phyloP scores from a whole-genome alignment of 2,797 vertebrate genomes.

The Anomalospiza imberbis region DNA sequence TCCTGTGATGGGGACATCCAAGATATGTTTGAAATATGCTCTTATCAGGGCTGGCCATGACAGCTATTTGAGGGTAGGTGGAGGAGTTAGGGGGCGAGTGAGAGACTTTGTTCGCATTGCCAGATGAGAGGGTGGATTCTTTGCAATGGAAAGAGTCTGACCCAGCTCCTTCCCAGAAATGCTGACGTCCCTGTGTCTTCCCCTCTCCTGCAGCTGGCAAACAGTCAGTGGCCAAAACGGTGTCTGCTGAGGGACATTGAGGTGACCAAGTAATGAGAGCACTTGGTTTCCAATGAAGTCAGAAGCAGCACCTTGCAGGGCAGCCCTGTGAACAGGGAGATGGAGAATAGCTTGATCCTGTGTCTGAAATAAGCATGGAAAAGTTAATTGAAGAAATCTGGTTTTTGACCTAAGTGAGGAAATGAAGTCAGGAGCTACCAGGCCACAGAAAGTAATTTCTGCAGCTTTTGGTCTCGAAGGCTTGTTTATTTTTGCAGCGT shows the following conservation, averaged over 20 bases:
- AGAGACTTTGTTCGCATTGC: background rate
- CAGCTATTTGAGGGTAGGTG: background rate
- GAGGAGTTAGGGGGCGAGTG: background rate
- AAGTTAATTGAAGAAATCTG: slow-evolving; percentile 40
- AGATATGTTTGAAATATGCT: background rate
- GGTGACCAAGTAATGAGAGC: background rate
- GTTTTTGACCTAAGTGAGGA: slow-evolving; percentile 62
- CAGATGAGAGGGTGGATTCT: slow-evolving; percentile 16
- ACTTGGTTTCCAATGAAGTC: background rate
- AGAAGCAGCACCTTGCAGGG: slow-evolving; percentile 11
- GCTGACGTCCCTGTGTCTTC: background rate
- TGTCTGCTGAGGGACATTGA: background rate
- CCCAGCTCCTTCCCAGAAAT: slow-evolving; percentile 12
- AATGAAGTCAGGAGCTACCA: slow-evolving; percentile 57
- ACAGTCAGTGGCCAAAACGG: background rate
- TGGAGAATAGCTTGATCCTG: slow-evolving; percentile 11
- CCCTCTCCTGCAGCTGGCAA: slow-evolving; percentile 2
- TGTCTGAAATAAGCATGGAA: slow-evolving; percentile 35
- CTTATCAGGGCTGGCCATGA: background rate
- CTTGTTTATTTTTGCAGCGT: slow-evolving; percentile 54
- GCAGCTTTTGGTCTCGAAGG: slow-evolving; percentile 52
- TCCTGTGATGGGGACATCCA: background rate
- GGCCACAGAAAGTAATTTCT: slow-evolving; percentile 46
- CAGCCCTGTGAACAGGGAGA: background rate
- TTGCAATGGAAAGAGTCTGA: background rate